Evolutionary conservation across 1,140 invertebrate genomes (phyloP).

Genomic region (Atopsyche davidsoni): DNA sequence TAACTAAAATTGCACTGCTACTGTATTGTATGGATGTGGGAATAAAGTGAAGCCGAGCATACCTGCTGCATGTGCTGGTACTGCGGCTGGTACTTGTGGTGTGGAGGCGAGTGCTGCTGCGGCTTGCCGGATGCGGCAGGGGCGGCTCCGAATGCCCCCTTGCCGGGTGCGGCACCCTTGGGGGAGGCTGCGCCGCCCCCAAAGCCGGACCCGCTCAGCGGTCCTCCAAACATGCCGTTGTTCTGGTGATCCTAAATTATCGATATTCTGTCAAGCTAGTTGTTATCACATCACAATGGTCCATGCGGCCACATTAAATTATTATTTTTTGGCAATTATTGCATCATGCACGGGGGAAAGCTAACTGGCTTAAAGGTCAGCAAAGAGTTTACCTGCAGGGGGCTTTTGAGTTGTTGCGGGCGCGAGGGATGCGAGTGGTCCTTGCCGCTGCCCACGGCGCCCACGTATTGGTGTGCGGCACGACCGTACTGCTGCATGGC

Average conservation of each 20-base stretch:
- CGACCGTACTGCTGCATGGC: constrained; percentile 17
- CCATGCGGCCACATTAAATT: too few relatives aligned
- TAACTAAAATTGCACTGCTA: too few relatives aligned
- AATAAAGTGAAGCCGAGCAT: neutral
- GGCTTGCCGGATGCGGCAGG: neutral
- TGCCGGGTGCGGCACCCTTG: constrained; percentile 10
- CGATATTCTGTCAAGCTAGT: too few relatives aligned
- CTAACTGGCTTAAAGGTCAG: too few relatives aligned
- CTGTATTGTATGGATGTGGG: too few relatives aligned
- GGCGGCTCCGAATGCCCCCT: neutral
- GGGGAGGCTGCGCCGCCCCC: constrained; percentile 19
- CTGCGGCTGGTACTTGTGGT: constrained; percentile 38
- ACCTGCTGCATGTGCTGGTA: constrained; percentile 32
- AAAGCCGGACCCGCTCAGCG: constrained; percentile 8
- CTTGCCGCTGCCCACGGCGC: constrained; percentile 10
- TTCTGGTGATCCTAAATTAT: constrained; percentile 27
- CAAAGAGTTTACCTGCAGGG: constrained; percentile 23
- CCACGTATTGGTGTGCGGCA: constrained; percentile 19
- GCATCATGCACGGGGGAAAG: too few relatives aligned
- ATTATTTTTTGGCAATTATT: too few relatives aligned
- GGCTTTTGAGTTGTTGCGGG: constrained; percentile 29
- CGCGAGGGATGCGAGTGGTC: constrained; percentile 20
- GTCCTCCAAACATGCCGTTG: constrained; percentile 26
- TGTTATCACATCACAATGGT: too few relatives aligned
- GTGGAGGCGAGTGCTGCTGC: constrained; percentile 40